phyloP scores from a whole-genome alignment of 2,797 vertebrate species.

The Pipistrellus nathusii region DNA sequence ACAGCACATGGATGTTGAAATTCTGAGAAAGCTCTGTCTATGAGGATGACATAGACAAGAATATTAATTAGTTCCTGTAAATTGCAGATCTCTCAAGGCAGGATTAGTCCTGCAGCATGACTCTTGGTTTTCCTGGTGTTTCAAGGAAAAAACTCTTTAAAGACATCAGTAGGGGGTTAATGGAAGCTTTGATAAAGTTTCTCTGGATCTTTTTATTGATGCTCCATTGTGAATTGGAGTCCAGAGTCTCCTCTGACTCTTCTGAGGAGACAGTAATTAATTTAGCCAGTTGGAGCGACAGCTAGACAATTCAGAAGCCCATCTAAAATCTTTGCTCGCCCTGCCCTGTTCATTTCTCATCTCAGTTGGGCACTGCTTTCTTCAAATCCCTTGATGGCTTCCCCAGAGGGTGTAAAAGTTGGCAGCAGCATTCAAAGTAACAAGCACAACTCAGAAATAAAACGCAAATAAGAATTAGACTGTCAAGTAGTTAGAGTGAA shows the following conservation, averaged over 20 bases:
- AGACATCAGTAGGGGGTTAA: constrained; percentile 85
- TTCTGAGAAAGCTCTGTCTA: constrained; percentile 61
- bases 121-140: constrained; percentile 80
- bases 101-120: constrained; percentile 80
- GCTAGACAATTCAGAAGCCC: constrained; percentile 72
- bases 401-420: neutral
- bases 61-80: constrained; percentile 84
- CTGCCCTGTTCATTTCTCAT: constrained; percentile 22
- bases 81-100: constrained; percentile 83
- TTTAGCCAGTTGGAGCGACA: constrained; percentile 74
- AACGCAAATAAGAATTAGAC: constrained; percentile 42
- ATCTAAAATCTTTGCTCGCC: constrained; percentile 60
- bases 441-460: constrained; percentile 28
- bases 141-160: constrained; percentile 80
- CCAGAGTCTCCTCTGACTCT: constrained; percentile 76
- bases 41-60: constrained; percentile 71
- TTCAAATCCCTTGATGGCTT: constrained; percentile 24
- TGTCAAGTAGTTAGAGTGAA: neutral
- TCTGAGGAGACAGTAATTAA: constrained; percentile 80
- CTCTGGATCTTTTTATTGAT: constrained; percentile 83
- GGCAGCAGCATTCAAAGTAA: neutral
- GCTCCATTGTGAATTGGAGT: constrained; percentile 82
- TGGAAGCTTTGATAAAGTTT: constrained; percentile 87
- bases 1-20: constrained; percentile 18
- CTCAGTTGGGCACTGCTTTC: constrained; percentile 20